Conservation (phyloP, 1,140 invertebrate genomes). For the Harlomillsia oculata region DNA sequence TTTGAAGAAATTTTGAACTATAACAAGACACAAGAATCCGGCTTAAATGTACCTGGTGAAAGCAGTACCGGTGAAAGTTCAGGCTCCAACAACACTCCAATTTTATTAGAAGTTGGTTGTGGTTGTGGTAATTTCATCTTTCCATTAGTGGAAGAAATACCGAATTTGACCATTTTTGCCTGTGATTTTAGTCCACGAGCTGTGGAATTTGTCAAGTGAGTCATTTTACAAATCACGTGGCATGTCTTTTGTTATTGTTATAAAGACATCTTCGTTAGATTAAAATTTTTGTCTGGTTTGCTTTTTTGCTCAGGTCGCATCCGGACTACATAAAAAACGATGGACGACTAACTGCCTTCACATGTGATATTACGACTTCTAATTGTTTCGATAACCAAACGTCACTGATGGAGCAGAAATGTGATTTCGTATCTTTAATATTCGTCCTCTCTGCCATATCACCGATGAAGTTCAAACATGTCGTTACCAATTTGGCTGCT, state of each 20-base stretch:
- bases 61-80: background rate
- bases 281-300: too few species aligned
- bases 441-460: constrained; percentile 73
- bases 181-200: constrained; percentile 92
- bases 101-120: constrained; percentile 82
- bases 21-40: constrained; percentile 33
- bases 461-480: constrained; percentile 63
- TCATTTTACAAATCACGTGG: constrained; percentile 2
- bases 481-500: constrained; percentile 57
- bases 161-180: constrained; percentile 65
- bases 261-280: background rate
- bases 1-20: constrained; percentile 65
- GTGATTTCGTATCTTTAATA: constrained; percentile 57
- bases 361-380: constrained; percentile 46
- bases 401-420: background rate
- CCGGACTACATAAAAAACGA: constrained; percentile 52
- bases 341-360: constrained; percentile 60
- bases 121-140: constrained; percentile 96
- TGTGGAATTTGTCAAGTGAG: constrained; percentile 69
- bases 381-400: constrained; percentile 30
- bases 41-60: too few species aligned
- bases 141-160: constrained; percentile 70
- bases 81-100: constrained; percentile 8
- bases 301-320: constrained; percentile 38
- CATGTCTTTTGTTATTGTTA: background rate